Evolutionary conservation across 1,140 invertebrate genomes (phyloP).

Genomic region (Phenacoccus solenopsis): DNA sequence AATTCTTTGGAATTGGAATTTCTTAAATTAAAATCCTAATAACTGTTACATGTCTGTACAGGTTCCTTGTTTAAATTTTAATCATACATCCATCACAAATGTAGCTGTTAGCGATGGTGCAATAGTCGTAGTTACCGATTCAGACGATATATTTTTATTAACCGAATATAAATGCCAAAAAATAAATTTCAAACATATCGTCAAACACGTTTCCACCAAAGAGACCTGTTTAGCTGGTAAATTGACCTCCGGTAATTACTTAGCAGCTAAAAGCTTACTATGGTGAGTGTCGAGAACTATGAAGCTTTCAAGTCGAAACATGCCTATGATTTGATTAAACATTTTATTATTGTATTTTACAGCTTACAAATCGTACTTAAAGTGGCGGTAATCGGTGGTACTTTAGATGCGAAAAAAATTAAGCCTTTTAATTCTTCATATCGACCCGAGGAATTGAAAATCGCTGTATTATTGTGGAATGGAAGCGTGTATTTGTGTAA

Average conservation of each 20-base stretch:
- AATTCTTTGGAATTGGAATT: background rate
- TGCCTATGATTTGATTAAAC: background rate
- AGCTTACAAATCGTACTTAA: background rate
- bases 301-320: background rate
- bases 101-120: constrained; percentile 53
- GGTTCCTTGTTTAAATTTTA: background rate
- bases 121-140: constrained; percentile 47
- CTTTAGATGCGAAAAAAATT: background rate
- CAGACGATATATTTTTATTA: constrained; percentile 53
- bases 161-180: constrained; percentile 55
- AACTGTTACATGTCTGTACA: no score
- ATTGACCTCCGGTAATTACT: background rate
- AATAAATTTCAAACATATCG: constrained; percentile 46
- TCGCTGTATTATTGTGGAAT: constrained; percentile 43
- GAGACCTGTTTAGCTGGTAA: background rate
- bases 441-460: constrained; percentile 36
- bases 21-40: no score
- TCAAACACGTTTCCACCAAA: background rate
- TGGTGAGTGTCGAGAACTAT: background rate
- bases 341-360: background rate
- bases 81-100: constrained; percentile 14
- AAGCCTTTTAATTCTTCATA: background rate
- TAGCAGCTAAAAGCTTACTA: background rate
- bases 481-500: constrained; percentile 52
- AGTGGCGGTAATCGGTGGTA: background rate